These are phyloP conservation scores for Brachypalpus laphriformis DNA, from an alignment of 2,888 invertebrate species.

Conservation along the genomic window DNA sequence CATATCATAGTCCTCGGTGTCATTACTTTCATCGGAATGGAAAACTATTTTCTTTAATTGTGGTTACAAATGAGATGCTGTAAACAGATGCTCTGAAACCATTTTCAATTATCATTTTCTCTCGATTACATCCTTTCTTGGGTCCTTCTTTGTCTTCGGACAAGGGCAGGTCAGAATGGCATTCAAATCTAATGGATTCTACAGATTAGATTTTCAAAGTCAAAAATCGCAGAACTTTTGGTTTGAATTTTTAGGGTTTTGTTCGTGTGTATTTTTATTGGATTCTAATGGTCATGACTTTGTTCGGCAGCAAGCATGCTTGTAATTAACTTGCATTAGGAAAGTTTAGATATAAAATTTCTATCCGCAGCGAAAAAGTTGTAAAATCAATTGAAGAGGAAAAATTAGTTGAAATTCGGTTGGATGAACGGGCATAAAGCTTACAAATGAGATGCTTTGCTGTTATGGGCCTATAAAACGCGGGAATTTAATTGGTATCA, in stretches of 20 bases:
- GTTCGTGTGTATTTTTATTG: neutral
- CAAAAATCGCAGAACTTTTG: constrained; percentile 2
- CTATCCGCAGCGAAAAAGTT: constrained; percentile 39
- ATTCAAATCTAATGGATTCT: constrained; percentile 44
- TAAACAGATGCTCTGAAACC: constrained; percentile 37
- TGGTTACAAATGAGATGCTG: constrained; percentile 43
- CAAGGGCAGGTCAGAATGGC: neutral
- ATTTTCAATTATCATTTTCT: constrained; percentile 50
- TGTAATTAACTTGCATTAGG: constrained; percentile 47
- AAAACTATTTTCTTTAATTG: constrained; percentile 36
- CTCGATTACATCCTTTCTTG: constrained; percentile 32
- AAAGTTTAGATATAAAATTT: constrained; percentile 48
- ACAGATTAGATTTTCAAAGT: constrained; percentile 42
- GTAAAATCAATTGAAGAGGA: constrained; percentile 50
- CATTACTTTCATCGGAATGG: neutral
- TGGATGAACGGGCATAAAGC: constrained; percentile 15
- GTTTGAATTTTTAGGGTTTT: neutral
- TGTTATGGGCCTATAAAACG: constrained; percentile 43
- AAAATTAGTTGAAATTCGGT: constrained; percentile 31
- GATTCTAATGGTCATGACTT: constrained; percentile 27
- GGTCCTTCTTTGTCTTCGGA: neutral
- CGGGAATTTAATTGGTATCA: constrained; percentile 32
- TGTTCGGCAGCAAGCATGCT: constrained; percentile 37
- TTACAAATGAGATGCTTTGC: constrained; percentile 37
- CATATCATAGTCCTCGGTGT: neutral